These are phyloP conservation scores for Drosophila nasuta DNA, from an alignment of 1,140 invertebrate genomes.

Conservation along the genomic window DNA sequence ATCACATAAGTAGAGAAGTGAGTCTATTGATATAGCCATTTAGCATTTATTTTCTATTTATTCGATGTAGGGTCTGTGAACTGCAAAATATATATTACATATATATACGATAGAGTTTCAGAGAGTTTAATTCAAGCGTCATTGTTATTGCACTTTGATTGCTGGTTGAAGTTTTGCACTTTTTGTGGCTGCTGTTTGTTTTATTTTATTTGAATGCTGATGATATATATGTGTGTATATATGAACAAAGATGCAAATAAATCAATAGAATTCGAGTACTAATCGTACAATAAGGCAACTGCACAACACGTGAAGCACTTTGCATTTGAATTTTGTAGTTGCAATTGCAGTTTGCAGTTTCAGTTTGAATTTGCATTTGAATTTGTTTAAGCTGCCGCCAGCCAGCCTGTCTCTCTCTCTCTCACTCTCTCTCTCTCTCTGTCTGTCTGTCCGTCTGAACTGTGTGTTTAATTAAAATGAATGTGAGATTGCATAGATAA, in stretches of 20 bases:
- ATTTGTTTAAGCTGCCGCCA: neutral
- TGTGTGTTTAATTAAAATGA: slow-evolving; percentile 20
- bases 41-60: no score
- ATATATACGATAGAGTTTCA: no score
- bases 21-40: no score
- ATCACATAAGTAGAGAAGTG: no score
- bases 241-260: slow-evolving; percentile 18
- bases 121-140: slow-evolving; percentile 10
- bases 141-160: slow-evolving; percentile 28
- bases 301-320: neutral
- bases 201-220: slow-evolving; percentile 9
- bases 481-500: slow-evolving; percentile 13
- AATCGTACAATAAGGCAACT: neutral
- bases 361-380: slow-evolving; percentile 3
- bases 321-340: neutral
- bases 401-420: neutral
- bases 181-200: neutral
- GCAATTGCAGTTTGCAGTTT: no score
- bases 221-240: neutral
- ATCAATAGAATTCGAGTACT: slow-evolving; percentile 14
- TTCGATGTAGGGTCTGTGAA: no score
- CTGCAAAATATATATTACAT: no score
- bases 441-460: neutral
- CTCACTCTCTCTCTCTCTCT: neutral
- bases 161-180: slow-evolving; percentile 1